A percentile compares a stretch with the other conserved stretches of the same genome.
phyloP scores from a whole-genome alignment of 2,113 vertebrate genomes.

The Erythrocercus mccallii region DNA sequence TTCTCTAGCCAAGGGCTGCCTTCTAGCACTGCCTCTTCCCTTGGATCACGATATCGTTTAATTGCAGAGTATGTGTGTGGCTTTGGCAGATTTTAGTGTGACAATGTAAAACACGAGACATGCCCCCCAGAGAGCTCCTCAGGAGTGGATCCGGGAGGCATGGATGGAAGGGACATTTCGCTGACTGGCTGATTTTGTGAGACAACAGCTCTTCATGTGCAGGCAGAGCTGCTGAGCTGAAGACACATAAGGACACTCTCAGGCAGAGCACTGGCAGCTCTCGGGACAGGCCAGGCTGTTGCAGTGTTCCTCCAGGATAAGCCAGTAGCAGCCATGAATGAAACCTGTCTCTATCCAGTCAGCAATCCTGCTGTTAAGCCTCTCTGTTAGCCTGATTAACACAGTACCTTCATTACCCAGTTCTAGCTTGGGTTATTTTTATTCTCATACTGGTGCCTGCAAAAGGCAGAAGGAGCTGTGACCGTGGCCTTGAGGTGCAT shows the following conservation, averaged over 20 bases:
- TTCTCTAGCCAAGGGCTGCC: neutral
- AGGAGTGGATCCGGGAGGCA: neutral
- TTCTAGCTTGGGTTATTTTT: constrained; percentile 13
- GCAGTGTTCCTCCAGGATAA: neutral
- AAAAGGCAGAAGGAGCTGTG: neutral
- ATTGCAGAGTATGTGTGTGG: neutral
- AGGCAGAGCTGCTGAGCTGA: neutral
- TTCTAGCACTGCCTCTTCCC: neutral
- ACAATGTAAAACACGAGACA: neutral
- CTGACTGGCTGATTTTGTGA: neutral
- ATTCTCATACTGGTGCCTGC: neutral
- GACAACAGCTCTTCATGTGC: neutral
- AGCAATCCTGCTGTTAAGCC: neutral
- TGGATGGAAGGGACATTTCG: neutral
- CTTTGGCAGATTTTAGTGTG: neutral
- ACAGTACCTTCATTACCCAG: neutral
- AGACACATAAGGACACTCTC: constrained; percentile 3
- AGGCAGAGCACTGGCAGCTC: neutral
- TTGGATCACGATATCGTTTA: neutral
- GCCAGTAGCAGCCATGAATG: neutral
- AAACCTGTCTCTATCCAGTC: neutral
- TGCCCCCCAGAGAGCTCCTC: neutral
- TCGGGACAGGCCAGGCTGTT: neutral
- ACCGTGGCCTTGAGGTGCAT: neutral
- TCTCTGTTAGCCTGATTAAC: constrained; percentile 1